A percentile compares a stretch with the other conserved stretches of the same genome.
These are phyloP conservation scores for Onchidella celtica DNA, from an alignment of 2,888 invertebrate genomes.

Conservation along the genomic window DNA sequence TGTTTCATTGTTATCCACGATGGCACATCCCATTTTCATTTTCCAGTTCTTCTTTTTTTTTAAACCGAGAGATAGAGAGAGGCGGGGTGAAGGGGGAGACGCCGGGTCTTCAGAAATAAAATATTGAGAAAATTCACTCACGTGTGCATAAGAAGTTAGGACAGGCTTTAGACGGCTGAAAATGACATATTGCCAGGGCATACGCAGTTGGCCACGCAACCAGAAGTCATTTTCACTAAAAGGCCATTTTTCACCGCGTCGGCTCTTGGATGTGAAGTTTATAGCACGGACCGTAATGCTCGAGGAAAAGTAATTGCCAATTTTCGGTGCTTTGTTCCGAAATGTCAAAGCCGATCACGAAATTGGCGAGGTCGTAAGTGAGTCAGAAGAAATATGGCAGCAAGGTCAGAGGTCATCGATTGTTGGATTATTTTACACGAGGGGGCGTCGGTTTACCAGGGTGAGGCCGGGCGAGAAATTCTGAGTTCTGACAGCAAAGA, in stretches of 20 bases:
- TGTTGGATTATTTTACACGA: slow-evolving; percentile 46
- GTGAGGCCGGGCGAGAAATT: slow-evolving; percentile 25
- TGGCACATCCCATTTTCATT: too few species aligned
- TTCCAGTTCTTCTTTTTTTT: neutral
- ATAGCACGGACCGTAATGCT: slow-evolving; percentile 29
- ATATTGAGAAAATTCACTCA: too few species aligned
- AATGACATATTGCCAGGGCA: slow-evolving; percentile 24
- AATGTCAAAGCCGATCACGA: slow-evolving; percentile 45
- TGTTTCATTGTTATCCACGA: too few species aligned
- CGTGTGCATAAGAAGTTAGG: slow-evolving; percentile 1
- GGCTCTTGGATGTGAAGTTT: slow-evolving; percentile 43
- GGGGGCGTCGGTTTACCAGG: slow-evolving; percentile 33
- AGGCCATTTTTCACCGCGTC: slow-evolving; percentile 39
- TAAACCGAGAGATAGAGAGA: neutral
- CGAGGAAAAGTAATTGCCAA: slow-evolving; percentile 47
- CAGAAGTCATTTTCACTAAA: slow-evolving; percentile 39
- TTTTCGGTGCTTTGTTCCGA: slow-evolving; percentile 44
- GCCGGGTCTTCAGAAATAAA: too few species aligned
- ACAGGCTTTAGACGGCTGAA: neutral
- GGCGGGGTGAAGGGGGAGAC: too few species aligned
- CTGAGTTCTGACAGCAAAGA: slow-evolving; percentile 32
- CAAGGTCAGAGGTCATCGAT: slow-evolving; percentile 42
- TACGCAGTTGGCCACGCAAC: slow-evolving; percentile 39
- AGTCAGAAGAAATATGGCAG: slow-evolving; percentile 45
- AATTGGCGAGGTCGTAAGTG: slow-evolving; percentile 38